Evolutionary conservation across 2,888 invertebrate species (phyloP).

Genomic region (Eupithecia subfuscata): DNA sequence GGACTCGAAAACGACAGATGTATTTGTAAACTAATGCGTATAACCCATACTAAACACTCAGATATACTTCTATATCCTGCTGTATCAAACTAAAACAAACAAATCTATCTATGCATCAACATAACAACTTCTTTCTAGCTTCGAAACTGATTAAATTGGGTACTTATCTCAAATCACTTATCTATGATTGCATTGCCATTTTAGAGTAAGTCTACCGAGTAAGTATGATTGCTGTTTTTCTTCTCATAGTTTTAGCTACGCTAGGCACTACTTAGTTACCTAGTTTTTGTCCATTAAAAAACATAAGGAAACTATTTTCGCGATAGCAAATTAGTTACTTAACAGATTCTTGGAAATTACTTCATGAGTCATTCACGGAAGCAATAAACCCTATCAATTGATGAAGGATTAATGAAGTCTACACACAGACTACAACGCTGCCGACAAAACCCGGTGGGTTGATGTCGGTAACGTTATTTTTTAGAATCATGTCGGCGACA

Average conservation of each 20-base stretch:
- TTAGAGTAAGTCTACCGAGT: background rate
- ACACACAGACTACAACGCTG: background rate
- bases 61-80: too few species aligned
- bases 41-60: too few species aligned
- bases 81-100: background rate
- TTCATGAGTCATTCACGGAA: background rate
- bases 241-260: background rate
- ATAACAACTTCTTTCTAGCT: background rate
- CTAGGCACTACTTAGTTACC: background rate
- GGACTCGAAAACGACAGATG: too few species aligned
- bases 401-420: background rate
- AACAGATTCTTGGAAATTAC: background rate
- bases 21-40: too few species aligned
- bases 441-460: background rate
- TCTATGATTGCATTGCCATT: background rate
- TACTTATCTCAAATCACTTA: background rate
- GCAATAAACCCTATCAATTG: background rate
- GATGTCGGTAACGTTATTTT: background rate
- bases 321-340: background rate
- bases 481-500: background rate
- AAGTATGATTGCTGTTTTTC: background rate
- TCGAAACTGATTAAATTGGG: background rate
- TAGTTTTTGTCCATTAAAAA: conserved; percentile 42
- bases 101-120: background rate
- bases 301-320: conserved; percentile 19